phyloP scores from a whole-genome alignment of 2,113 vertebrate species.

The Nerophis lumbriciformis region DNA sequence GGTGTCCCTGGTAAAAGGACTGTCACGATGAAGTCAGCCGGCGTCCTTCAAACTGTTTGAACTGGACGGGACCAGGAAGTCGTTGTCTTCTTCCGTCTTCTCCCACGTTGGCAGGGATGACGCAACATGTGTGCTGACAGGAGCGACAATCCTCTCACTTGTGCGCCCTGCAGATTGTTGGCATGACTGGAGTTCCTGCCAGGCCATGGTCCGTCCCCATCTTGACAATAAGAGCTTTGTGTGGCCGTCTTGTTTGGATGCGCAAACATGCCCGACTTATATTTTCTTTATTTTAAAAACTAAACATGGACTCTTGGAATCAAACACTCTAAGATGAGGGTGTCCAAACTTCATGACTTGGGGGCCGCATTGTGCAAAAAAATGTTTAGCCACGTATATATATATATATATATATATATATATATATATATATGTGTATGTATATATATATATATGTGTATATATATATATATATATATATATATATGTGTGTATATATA shows the following conservation, averaged over 20 bases:
- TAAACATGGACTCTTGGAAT: neutral
- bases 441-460: no score
- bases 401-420: no score
- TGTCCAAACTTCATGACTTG: neutral
- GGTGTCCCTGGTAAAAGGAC: no score
- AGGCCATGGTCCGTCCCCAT: slow-evolving; percentile 15
- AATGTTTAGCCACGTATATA: no score
- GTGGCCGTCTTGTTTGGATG: neutral
- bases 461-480: no score
- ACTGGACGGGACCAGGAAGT: neutral
- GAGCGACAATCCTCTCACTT: slow-evolving; percentile 35
- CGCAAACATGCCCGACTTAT: neutral
- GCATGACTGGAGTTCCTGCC: slow-evolving; percentile 47
- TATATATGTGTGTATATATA: no score
- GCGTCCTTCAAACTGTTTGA: no score
- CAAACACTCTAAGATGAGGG: neutral
- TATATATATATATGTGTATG: no score
- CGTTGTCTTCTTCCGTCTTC: slow-evolving; percentile 15
- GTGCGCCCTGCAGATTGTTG: slow-evolving; percentile 41
- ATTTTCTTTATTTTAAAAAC: neutral
- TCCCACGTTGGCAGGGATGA: neutral
- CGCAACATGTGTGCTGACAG: neutral
- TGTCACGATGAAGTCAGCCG: no score
- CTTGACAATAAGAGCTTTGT: slow-evolving; percentile 14
- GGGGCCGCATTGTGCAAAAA: no score